Conservation (phyloP, 2,888 invertebrate species). For the Agonum fuliginosum region DNA sequence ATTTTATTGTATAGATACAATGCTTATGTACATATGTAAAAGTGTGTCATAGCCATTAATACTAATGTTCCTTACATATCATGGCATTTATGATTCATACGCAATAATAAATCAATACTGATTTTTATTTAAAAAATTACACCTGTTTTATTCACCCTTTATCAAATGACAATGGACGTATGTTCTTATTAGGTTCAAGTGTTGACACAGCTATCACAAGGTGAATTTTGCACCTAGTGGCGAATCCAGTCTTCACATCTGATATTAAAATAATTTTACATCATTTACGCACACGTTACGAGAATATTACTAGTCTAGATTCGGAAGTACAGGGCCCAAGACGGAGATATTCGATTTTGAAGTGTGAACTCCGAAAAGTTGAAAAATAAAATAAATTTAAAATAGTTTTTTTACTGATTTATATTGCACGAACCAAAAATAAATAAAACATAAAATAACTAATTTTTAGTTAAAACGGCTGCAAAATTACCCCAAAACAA, state of each 20-base stretch:
- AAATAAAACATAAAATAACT: neutral
- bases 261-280: constrained; percentile 41
- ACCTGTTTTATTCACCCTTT: constrained; percentile 57
- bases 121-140: constrained; percentile 57
- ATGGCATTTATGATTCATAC: constrained; percentile 59
- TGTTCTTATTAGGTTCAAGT: constrained; percentile 51
- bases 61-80: constrained; percentile 59
- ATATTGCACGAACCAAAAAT: constrained; percentile 1
- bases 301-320: constrained; percentile 31
- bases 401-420: neutral
- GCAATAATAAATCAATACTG: constrained; percentile 60
- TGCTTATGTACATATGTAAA: constrained; percentile 60
- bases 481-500: neutral
- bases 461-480: no score
- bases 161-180: constrained; percentile 58
- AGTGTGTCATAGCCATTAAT: constrained; percentile 58
- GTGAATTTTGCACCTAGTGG: constrained; percentile 48
- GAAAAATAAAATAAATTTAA: neutral
- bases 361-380: neutral
- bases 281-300: constrained; percentile 37
- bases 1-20: constrained; percentile 60
- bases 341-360: constrained; percentile 34
- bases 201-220: constrained; percentile 46
- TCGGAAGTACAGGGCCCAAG: constrained; percentile 26
- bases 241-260: constrained; percentile 47